phyloP scores from a whole-genome alignment of 1,140 invertebrate species.

The Lepidotrigona ventralis region DNA sequence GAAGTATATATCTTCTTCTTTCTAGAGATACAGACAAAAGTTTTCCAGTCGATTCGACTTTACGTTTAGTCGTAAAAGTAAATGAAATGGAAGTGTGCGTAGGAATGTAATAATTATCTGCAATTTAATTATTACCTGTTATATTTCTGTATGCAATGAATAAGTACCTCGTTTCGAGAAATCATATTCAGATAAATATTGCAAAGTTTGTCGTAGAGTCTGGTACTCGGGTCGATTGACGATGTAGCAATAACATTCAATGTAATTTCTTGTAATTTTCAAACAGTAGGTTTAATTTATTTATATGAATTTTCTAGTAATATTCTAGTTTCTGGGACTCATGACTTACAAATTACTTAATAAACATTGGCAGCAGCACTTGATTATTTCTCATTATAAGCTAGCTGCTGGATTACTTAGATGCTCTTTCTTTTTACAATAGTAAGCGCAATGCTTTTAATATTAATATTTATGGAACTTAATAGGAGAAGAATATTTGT shows the following conservation, averaged over 20 bases:
- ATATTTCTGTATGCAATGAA: slow-evolving; percentile 45
- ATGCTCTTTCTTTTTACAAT: not conserved
- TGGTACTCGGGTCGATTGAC: slow-evolving; percentile 51
- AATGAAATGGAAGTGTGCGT: not conserved
- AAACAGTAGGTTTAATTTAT: slow-evolving; percentile 71
- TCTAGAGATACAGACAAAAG: no score
- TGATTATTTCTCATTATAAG: slow-evolving; percentile 36
- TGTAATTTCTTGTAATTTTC: slow-evolving; percentile 56
- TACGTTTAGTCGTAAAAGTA: no score
- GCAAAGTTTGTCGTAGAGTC: slow-evolving; percentile 51
- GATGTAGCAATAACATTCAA: slow-evolving; percentile 54
- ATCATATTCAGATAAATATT: slow-evolving; percentile 16
- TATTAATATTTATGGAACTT: not conserved
- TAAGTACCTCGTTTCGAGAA: slow-evolving; percentile 36
- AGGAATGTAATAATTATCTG: slow-evolving; percentile 32
- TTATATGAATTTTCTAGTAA: slow-evolving; percentile 52
- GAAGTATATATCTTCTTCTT: not conserved
- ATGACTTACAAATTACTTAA: slow-evolving; percentile 26
- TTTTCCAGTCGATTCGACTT: no score
- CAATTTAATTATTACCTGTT: slow-evolving; percentile 23
- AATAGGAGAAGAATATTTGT: slow-evolving; percentile 4
- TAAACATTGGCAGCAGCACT: slow-evolving; percentile 29
- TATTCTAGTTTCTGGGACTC: not conserved
- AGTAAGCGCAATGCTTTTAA: not conserved
- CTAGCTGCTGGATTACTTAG: slow-evolving; percentile 6